These are phyloP conservation scores for Troilus luridus DNA, from an alignment of 2,888 invertebrate genomes.

Conservation along the genomic window DNA sequence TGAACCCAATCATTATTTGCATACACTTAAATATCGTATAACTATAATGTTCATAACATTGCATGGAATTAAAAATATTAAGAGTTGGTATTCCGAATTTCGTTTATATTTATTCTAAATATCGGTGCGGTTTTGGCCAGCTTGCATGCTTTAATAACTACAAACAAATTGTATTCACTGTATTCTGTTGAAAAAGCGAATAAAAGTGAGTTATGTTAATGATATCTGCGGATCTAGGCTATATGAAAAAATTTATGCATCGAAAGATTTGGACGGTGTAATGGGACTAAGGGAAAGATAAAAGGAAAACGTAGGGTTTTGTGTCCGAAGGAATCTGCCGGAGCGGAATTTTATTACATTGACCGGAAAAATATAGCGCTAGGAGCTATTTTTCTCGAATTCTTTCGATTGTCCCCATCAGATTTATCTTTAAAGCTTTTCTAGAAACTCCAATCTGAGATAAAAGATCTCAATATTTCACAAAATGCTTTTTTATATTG, in stretches of 20 bases:
- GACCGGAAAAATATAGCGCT: constrained; percentile 26
- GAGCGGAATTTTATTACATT: constrained; percentile 40
- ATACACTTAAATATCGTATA: no score
- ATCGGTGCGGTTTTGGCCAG: neutral
- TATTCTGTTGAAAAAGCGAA: neutral
- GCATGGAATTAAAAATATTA: no score
- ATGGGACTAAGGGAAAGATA: constrained; percentile 22
- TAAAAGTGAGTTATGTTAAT: constrained; percentile 15
- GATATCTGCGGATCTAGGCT: neutral
- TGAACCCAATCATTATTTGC: no score
- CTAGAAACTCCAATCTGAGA: constrained; percentile 21
- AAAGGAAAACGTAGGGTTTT: constrained; percentile 19
- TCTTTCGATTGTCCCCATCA: constrained; percentile 36
- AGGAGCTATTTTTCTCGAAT: constrained; percentile 38
- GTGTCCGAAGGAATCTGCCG: constrained; percentile 32
- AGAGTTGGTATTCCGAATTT: no score
- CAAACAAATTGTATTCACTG: neutral
- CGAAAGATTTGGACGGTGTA: constrained; percentile 36
- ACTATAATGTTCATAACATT: no score
- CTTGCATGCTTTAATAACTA: neutral
- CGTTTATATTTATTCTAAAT: no score
- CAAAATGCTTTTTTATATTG: constrained; percentile 23
- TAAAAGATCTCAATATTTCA: constrained; percentile 38
- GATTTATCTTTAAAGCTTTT: constrained; percentile 43
- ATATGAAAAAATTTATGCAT: constrained; percentile 23